Percentiles rank a stretch among this genome's conserved stretches.
Conservation (phyloP, 2,888 invertebrate species). For the Agrochola circellaris region DNA sequence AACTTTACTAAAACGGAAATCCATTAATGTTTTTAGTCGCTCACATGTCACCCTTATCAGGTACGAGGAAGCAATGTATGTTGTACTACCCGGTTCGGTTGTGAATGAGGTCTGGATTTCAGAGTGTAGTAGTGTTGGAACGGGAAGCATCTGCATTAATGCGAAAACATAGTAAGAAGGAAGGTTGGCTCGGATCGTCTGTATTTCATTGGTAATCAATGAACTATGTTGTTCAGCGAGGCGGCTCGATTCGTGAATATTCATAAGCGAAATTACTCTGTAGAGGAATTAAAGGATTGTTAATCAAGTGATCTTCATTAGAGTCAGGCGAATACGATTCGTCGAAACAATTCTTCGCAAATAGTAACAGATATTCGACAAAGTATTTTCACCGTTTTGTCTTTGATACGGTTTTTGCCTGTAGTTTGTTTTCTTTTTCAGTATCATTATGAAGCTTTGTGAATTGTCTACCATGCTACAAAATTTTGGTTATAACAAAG, state of each 20-base stretch:
- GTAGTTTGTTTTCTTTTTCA: not conserved
- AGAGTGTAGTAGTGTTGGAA: slow-evolving; percentile 51
- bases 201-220: slow-evolving; percentile 62
- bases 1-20: slow-evolving; percentile 76
- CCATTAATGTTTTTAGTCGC: slow-evolving; percentile 81
- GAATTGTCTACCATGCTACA: fast-evolving
- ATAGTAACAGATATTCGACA: slow-evolving; percentile 11
- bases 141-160: slow-evolving; percentile 66
- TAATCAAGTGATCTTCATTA: slow-evolving; percentile 42
- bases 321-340: not conserved
- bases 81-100: slow-evolving; percentile 67
- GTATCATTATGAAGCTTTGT: too few species aligned
- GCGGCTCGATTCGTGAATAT: slow-evolving; percentile 50
- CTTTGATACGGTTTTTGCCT: not conserved
- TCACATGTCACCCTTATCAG: slow-evolving; percentile 75
- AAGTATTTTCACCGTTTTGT: not conserved
- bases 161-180: slow-evolving; percentile 55
- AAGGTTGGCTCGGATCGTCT: slow-evolving; percentile 44
- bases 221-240: slow-evolving; percentile 49
- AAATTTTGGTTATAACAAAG: not conserved
- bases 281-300: slow-evolving; percentile 40
- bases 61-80: slow-evolving; percentile 77
- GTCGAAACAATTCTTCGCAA: not conserved
- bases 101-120: slow-evolving; percentile 56
- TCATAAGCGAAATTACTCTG: slow-evolving; percentile 46